Base-by-base conservation (phyloP, 2,113 vertebrate species). In the Clinocottus analis region DNA sequence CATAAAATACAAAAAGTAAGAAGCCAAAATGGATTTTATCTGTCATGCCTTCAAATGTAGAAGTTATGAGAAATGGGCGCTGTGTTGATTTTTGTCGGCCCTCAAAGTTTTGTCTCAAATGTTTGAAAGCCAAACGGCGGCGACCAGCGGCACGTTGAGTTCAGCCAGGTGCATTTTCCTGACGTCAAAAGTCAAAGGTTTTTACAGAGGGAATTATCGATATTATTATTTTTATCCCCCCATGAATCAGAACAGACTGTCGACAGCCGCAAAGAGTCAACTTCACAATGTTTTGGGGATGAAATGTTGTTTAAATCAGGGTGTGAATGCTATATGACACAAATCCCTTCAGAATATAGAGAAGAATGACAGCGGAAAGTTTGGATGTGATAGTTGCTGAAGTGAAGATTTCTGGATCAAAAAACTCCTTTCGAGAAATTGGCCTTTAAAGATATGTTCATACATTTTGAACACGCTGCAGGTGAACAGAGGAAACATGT, bases 1-100 rank as follows among this genome's bases (percentile, higher is more conserved):
- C 29, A 70, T 81, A 65, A 85, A 80, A 72, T 2, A n/a, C n/a
- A n/a, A n/a, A n/a, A n/a, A 58, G 27, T 35, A 39, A 41, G 4
- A 33, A 33, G 5, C 29, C 3, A 33, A 53, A 77, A 85, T 77
- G 23, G 63, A 83, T 82, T 65, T 23, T 51, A 25, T 55, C 55
- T 78, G 65, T 68, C 74, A 69, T 33, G 5, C 29, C 41, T 33
- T 60, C 58, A 37, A 63, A 69, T 56, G 64, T 17, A 31, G 47
- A 77, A 45, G 16, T 56, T 10, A 4, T 47, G 16, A 35, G 25
- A 47, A 64, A 41, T 60, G 51, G 53, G 12, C 3, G 17, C 11
- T 7, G 33, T 31, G 25, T 53, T 23, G n/a, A 53, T 53, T 53
- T 47, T 12, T 53, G 51, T 53, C n/a, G n/a, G n/a, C n/a, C 49